Evolutionary conservation across 2,888 invertebrate genomes (phyloP).

Genomic region (Oligia fasciuncula): DNA sequence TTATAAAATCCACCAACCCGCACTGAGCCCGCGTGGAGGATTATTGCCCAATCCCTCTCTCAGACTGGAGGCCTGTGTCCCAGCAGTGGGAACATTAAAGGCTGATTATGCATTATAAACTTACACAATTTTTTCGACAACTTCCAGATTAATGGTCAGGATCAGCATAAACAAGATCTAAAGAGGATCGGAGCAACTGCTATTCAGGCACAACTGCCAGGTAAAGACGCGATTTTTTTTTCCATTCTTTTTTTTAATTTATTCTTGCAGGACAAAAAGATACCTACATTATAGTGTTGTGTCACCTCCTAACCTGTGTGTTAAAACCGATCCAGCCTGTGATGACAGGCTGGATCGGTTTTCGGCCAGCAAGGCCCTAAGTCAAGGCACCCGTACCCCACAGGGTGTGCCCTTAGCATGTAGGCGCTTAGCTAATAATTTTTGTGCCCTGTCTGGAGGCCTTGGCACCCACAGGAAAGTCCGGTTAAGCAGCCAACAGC

Average conservation of each 20-base stretch:
- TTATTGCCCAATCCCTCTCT: no score
- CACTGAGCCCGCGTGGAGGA: no score
- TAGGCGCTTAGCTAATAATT: no score
- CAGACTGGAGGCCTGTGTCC: neutral
- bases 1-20: no score
- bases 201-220: constrained; percentile 90
- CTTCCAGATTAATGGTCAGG: constrained; percentile 91
- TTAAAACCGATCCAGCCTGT: no score
- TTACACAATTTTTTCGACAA: neutral
- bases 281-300: neutral
- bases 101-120: neutral
- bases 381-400: no score
- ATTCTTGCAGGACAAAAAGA: neutral
- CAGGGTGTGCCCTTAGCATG: no score
- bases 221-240: constrained; percentile 69
- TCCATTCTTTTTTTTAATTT: neutral
- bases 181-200: constrained; percentile 92
- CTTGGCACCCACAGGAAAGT: no score
- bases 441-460: no score
- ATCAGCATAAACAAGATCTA: constrained; percentile 90
- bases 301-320: neutral
- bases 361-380: no score
- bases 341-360: no score
- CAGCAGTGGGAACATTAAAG: neutral
- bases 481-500: no score